A percentile compares a stretch with the other conserved stretches of the same genome.
Evolutionary conservation across 2,888 invertebrate genomes (phyloP).

Genomic region (Standfussiana lucernea): DNA sequence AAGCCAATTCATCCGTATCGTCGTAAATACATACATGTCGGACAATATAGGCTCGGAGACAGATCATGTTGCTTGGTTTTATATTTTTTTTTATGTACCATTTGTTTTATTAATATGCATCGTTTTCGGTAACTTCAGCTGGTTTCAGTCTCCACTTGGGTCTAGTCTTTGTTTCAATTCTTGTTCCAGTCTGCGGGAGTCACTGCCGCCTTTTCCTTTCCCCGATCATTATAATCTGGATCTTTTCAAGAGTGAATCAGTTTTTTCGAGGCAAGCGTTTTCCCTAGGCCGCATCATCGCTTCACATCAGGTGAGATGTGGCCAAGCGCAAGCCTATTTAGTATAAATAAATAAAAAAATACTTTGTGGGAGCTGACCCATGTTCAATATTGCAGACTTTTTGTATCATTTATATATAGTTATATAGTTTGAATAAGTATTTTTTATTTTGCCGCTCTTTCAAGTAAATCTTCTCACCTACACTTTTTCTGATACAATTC

Average conservation of each 20-base stretch:
- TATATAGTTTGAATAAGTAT: neutral
- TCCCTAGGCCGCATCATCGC: neutral
- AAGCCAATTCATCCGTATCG: conserved; percentile 33
- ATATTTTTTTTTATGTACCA: neutral
- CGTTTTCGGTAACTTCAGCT: neutral
- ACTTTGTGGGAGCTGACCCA: neutral
- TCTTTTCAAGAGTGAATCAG: neutral
- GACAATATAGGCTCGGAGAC: conserved; percentile 29
- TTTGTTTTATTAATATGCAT: neutral
- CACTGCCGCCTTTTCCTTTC: neutral
- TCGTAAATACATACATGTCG: conserved; percentile 16
- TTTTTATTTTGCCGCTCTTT: neutral
- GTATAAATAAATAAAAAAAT: neutral
- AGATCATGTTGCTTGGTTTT: neutral
- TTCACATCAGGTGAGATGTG: neutral
- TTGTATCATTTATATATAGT: neutral
- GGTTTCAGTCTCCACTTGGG: neutral
- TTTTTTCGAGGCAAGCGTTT: neutral
- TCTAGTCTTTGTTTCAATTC: neutral
- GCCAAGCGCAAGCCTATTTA: neutral
- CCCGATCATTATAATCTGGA: neutral
- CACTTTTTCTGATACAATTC: conserved; percentile 21
- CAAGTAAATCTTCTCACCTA: neutral
- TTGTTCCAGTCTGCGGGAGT: neutral
- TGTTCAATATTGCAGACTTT: neutral